These are phyloP conservation scores for Drosophila kuntzei DNA, from an alignment of 2,888 invertebrate species.

Conservation along the genomic window DNA sequence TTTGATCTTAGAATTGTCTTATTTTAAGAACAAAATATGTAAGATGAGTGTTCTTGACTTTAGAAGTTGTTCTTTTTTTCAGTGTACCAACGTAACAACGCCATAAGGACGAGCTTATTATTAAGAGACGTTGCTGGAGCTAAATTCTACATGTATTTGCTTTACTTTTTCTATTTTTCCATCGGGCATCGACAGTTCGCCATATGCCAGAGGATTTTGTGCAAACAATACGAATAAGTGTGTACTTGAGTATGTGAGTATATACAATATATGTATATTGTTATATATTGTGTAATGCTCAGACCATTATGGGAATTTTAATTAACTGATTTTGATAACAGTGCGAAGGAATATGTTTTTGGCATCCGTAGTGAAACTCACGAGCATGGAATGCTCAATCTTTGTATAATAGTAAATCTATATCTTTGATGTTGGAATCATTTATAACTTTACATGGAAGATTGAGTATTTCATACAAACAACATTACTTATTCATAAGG, in stretches of 20 bases:
- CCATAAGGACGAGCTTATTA: slow-evolving; percentile 66
- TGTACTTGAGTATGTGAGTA: slow-evolving; percentile 43
- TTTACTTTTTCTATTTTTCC: slow-evolving; percentile 49
- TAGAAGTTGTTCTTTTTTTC: too few relatives aligned
- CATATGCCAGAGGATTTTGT: slow-evolving; percentile 59
- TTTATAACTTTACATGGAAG: background rate
- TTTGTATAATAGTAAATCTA: background rate
- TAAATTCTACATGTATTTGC: slow-evolving; percentile 54
- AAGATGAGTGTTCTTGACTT: too few relatives aligned
- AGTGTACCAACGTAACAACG: slow-evolving; percentile 17
- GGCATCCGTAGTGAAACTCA: background rate
- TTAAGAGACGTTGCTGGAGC: slow-evolving; percentile 44
- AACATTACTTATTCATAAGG: background rate
- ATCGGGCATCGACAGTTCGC: slow-evolving; percentile 32
- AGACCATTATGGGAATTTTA: slow-evolving; percentile 75
- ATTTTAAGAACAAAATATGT: too few relatives aligned
- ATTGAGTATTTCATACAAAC: background rate
- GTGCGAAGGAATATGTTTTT: background rate
- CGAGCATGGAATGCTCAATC: background rate
- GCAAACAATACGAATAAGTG: slow-evolving; percentile 63
- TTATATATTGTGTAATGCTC: slow-evolving; percentile 32
- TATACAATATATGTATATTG: slow-evolving; percentile 7
- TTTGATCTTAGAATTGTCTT: too few relatives aligned
- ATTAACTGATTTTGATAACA: slow-evolving; percentile 70
- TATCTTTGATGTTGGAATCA: too few relatives aligned